A percentile compares a stretch with the other conserved stretches of the same genome.
These are phyloP conservation scores for Cygnus atratus DNA, from an alignment of 2,113 vertebrate species.

Conservation along the genomic window DNA sequence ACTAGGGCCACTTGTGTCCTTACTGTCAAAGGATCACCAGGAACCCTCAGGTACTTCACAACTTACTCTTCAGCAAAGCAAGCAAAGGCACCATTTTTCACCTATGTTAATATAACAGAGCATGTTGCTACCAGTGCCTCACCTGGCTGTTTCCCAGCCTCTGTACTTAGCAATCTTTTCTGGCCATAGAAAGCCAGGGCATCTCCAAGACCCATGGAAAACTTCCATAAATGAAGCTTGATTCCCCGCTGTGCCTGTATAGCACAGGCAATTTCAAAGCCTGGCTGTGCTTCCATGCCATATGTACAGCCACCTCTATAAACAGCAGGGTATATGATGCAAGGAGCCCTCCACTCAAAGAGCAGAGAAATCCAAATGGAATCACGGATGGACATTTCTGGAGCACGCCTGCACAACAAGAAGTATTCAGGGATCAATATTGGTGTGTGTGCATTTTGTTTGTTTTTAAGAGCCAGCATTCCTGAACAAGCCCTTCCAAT, in stretches of 20 bases:
- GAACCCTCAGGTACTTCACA: not conserved
- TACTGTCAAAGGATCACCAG: not conserved
- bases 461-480: not conserved
- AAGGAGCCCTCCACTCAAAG: conserved; percentile 28
- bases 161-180: not conserved
- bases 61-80: not conserved
- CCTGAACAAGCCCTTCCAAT: not conserved
- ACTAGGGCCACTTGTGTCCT: not conserved
- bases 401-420: not conserved
- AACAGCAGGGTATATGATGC: conserved; percentile 42
- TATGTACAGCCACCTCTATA: conserved; percentile 44
- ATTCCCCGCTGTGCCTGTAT: conserved; percentile 4
- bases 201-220: conserved; percentile 25
- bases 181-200: conserved; percentile 5
- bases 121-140: not conserved
- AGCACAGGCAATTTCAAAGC: conserved; percentile 9
- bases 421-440: not conserved
- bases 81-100: not conserved
- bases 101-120: not conserved
- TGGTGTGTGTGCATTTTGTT: not conserved
- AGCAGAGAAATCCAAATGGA: conserved; percentile 47
- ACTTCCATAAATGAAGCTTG: conserved; percentile 19
- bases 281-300: conserved; percentile 37
- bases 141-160: not conserved
- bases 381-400: conserved; percentile 20